phyloP scores from a whole-genome alignment of 30 jellyfish, hydroid and myxozoan species.

The Sanderia malayensis region DNA sequence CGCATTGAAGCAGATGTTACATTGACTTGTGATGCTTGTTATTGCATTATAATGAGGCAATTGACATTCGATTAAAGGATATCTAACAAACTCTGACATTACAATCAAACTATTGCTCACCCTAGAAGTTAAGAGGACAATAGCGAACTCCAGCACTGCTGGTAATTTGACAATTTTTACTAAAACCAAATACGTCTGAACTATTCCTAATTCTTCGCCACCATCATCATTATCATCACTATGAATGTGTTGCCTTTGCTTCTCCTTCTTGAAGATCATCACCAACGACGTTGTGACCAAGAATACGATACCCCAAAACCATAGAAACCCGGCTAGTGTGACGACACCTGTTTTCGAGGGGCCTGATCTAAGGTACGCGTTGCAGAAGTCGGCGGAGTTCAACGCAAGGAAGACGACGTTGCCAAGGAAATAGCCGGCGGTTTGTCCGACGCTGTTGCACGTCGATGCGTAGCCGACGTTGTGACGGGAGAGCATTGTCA shows the following conservation, averaged over 20 bases:
- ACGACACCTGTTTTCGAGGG: slow-evolving; percentile 77
- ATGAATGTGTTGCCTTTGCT: too few relatives aligned
- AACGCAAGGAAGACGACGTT: slow-evolving; percentile 93
- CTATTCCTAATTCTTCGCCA: slow-evolving; percentile 78
- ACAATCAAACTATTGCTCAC: too few relatives aligned
- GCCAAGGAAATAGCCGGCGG: slow-evolving; percentile 96
- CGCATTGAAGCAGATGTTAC: too few relatives aligned
- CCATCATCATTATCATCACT: slow-evolving; percentile 15
- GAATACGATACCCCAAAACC: slow-evolving; percentile 92
- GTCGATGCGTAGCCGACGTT: slow-evolving; percentile 97
- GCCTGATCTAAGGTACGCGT: slow-evolving; percentile 58
- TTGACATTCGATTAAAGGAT: too few relatives aligned
- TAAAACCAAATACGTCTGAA: slow-evolving; percentile 71
- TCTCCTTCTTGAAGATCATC: slow-evolving; percentile 77
- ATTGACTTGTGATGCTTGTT: too few relatives aligned
- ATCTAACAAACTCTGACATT: too few relatives aligned
- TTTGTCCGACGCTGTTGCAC: slow-evolving; percentile 98
- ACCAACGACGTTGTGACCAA: slow-evolving; percentile 83
- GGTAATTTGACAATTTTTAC: slow-evolving; percentile 81
- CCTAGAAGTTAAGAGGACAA: slow-evolving; percentile 79
- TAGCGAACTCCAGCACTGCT: slow-evolving; percentile 74
- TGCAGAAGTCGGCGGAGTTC: slow-evolving; percentile 85
- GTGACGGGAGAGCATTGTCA: slow-evolving; percentile 74
- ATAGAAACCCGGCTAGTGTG: slow-evolving; percentile 85
- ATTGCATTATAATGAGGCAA: too few relatives aligned